Evolutionary conservation across 2,888 invertebrate genomes (phyloP).

Genomic region (Netelia fuscicornis): DNA sequence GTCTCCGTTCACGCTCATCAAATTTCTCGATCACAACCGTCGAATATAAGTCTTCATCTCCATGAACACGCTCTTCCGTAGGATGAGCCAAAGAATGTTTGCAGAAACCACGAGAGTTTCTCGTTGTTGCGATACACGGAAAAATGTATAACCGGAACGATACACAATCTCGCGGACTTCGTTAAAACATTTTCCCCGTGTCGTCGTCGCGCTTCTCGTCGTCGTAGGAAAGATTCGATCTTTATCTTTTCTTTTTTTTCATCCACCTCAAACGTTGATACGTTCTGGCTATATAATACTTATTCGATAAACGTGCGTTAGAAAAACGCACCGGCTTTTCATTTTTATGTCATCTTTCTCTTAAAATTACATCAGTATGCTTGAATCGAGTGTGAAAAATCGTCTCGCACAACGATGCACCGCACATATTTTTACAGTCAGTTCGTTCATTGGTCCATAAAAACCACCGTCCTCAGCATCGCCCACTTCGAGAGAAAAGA

Average conservation of each 20-base stretch:
- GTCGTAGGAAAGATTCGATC: constrained; percentile 18
- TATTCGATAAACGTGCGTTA: constrained; percentile 36
- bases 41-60: constrained; percentile 52
- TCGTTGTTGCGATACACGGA: constrained; percentile 10
- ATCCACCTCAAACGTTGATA: constrained; percentile 39
- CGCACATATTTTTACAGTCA: constrained; percentile 7
- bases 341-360: background rate
- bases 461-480: background rate
- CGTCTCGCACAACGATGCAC: constrained; percentile 13
- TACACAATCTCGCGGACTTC: no score
- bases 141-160: background rate
- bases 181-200: constrained; percentile 3
- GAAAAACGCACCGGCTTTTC: background rate
- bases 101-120: constrained; percentile 24
- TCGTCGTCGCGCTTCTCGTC: constrained; percentile 1
- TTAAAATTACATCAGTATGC: constrained; percentile 10
- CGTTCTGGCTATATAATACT: constrained; percentile 47
- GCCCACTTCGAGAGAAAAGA: background rate
- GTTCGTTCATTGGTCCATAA: constrained; percentile 4
- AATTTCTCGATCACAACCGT: constrained; percentile 42
- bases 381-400: background rate
- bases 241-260: background rate
- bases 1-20: constrained; percentile 3
- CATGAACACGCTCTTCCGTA: constrained; percentile 21
- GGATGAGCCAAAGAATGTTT: background rate